Percentiles rank a stretch among this genome's conserved stretches.
Conservation (phyloP, 2,113 vertebrate species). For the Saccopteryx leptura region DNA sequence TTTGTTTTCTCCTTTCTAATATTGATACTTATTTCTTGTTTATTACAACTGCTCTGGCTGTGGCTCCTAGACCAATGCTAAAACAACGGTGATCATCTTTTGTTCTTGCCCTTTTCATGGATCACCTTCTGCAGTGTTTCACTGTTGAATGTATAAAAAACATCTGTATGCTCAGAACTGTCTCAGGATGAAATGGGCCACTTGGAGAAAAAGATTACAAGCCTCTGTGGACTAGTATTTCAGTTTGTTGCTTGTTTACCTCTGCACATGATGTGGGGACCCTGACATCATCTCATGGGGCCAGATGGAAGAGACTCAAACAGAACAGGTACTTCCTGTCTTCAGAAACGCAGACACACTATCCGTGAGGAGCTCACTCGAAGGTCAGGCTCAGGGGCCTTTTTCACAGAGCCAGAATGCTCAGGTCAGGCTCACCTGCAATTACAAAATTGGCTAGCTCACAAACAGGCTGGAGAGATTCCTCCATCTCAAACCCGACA, state of each 20-base stretch:
- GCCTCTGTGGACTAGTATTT: not conserved
- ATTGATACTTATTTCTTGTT: constrained; percentile 61
- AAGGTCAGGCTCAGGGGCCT: constrained; percentile 72
- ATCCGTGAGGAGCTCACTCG: constrained; percentile 51
- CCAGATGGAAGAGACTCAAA: not conserved
- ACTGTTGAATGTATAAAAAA: not conserved
- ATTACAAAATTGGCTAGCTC: constrained; percentile 77
- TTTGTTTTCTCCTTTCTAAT: constrained; percentile 60
- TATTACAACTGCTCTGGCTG: constrained; percentile 32
- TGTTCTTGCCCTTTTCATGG: not conserved
- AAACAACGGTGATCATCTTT: constrained; percentile 45
- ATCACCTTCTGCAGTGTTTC: not conserved
- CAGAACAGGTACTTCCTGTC: not conserved
- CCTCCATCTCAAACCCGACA: constrained; percentile 83
- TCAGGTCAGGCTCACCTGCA: constrained; percentile 82
- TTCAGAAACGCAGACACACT: constrained; percentile 60
- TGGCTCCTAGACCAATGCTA: constrained; percentile 62
- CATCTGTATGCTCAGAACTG: not conserved
- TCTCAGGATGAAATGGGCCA: constrained; percentile 22
- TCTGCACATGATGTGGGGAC: not conserved
- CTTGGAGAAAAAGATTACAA: not conserved
- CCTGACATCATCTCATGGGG: not conserved
- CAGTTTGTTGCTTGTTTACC: not conserved
- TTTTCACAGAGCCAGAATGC: constrained; percentile 61
- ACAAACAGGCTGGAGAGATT: constrained; percentile 80